Percentiles rank a stretch among this genome's conserved stretches.
Evolutionary conservation across 1,140 invertebrate genomes (phyloP).

Genomic region (Bombus sylvicola): DNA sequence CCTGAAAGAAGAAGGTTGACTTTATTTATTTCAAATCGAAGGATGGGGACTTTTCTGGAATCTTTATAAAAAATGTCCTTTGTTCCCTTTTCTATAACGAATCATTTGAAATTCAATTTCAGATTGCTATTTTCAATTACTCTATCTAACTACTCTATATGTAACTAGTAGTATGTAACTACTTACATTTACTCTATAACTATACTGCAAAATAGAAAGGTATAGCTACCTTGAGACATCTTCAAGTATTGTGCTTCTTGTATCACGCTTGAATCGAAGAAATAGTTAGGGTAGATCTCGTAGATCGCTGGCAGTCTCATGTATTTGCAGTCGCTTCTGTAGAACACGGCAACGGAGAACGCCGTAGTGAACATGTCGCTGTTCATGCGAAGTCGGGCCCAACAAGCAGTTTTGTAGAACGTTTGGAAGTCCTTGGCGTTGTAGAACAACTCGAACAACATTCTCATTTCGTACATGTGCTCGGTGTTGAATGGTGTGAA

Average conservation of each 20-base stretch:
- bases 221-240: constrained; percentile 77
- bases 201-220: no score
- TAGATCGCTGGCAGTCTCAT: constrained; percentile 86
- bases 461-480: constrained; percentile 85
- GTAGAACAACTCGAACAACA: constrained; percentile 87
- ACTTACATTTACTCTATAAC: no score
- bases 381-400: constrained; percentile 86
- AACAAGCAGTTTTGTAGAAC: constrained; percentile 79
- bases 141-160: background rate
- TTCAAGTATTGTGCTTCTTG: constrained; percentile 85
- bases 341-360: constrained; percentile 84
- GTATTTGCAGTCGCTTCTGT: constrained; percentile 85
- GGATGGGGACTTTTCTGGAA: no score
- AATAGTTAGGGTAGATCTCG: constrained; percentile 87
- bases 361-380: constrained; percentile 86
- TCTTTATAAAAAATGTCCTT: no score
- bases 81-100: no score
- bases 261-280: constrained; percentile 85
- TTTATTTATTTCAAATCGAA: no score
- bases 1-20: constrained; percentile 12
- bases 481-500: constrained; percentile 86
- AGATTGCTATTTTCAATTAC: background rate
- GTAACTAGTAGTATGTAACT: background rate
- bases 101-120: no score
- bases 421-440: constrained; percentile 85